phyloP scores from a whole-genome alignment of 2,888 invertebrate genomes.

The Tethea ocularis region DNA sequence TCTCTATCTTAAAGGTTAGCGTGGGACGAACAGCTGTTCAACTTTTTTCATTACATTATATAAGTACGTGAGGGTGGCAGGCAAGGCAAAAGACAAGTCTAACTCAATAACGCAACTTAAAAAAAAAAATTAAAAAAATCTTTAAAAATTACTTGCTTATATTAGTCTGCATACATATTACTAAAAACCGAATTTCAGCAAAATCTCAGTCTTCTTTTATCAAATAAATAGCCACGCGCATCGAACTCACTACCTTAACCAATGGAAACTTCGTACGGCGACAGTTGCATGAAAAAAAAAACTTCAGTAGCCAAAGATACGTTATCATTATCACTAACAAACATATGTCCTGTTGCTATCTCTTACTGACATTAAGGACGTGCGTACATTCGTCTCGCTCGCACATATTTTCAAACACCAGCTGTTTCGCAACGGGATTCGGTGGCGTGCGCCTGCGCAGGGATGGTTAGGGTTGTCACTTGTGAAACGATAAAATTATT shows the following conservation, averaged over 20 bases:
- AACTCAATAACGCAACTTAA: too few relatives aligned
- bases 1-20: background rate
- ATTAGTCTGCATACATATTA: too few relatives aligned
- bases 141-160: too few relatives aligned
- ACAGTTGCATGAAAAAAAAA: conserved; percentile 3
- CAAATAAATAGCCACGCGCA: background rate
- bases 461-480: conserved; percentile 39
- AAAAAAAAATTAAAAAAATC: too few relatives aligned
- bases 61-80: background rate
- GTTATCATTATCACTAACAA: conserved; percentile 32
- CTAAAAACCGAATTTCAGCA: background rate
- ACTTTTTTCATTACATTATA: background rate
- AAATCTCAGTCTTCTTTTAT: background rate
- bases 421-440: conserved; percentile 75
- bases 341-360: conserved; percentile 34
- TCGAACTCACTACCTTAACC: background rate
- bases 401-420: conserved; percentile 57
- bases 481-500: background rate
- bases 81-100: background rate
- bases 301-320: background rate
- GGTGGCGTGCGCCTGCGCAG: conserved; percentile 52
- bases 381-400: conserved; percentile 37
- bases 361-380: conserved; percentile 23
- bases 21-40: background rate
- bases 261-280: background rate